Evolutionary conservation across 2,888 invertebrate species (phyloP), one percentile per base, ranked within the genome.

Genomic region (Drosophila putrida): DNA sequence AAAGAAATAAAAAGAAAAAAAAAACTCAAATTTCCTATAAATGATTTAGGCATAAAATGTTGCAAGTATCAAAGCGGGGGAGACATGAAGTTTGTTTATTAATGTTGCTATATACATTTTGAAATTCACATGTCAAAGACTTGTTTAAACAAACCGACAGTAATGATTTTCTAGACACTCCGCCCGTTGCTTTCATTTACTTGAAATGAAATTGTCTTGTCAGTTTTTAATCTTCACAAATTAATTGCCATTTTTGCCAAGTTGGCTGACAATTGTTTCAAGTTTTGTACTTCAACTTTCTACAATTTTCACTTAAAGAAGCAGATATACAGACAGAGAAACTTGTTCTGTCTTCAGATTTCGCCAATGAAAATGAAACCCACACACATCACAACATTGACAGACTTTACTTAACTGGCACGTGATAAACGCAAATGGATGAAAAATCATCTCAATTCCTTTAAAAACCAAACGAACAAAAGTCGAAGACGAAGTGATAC

Each of bases 251-350:
- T 73, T 70, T 75, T 74, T 41, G 49, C 31, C 49, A 49, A 38
- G 38, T 38, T 49, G 49, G n/a, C 58, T 60, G 80, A 69, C 81
- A 82, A 81, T 81, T 81, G 82, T 82, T 79, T 81, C 72, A 65
- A 62, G 73, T 68, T 73, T 75, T 78, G 75, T 78, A 73, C 70
- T 70, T 75, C 44, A 74, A 75, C 80, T 80, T 80, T 80, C 80
- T 80, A 79, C 44, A 70, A 72, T 80, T 80, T 80, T 80, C 80
- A 79, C 80, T 77, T 69, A 39, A 49, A 79, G 73, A 78, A 74
- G 74, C 70, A 69, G 27, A 60, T 11, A 57, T 4, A 46, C 25
- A 44, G 25, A 35, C 33, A 59, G 41, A 50, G 35, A 60, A 80
- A 79, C 79, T 79, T 80, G 80, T 81, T 80, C 80, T 81, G 61